Evolutionary conservation across 53 echinoderm and acorn worm genomes (phyloP).

Genomic region (Pentamera pediparva): DNA sequence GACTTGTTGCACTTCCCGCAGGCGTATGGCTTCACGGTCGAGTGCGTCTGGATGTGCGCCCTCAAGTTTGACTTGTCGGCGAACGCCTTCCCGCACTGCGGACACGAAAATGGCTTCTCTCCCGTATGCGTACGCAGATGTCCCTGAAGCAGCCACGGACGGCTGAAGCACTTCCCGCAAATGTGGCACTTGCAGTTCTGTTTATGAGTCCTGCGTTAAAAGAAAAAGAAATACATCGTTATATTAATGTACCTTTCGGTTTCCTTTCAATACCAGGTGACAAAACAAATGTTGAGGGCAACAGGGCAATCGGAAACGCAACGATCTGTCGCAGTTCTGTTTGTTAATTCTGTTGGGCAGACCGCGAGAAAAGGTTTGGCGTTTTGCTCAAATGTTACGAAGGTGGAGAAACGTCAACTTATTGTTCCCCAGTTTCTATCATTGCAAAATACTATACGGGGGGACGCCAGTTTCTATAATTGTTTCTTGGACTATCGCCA

Average conservation of each 20-base stretch:
- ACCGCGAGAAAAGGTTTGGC: too few relatives aligned
- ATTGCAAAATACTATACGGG: too few relatives aligned
- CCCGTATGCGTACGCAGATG: constrained; percentile 98
- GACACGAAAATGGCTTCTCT: constrained; percentile 89
- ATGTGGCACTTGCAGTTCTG: constrained; percentile 91
- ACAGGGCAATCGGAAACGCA: too few relatives aligned
- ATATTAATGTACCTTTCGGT: neutral
- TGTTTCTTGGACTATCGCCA: too few relatives aligned
- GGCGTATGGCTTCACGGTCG: constrained; percentile 91
- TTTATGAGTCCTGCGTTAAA: constrained; percentile 75
- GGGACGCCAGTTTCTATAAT: too few relatives aligned
- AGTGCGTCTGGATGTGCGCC: constrained; percentile 94
- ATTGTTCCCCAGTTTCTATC: too few relatives aligned
- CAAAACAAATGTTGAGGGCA: neutral
- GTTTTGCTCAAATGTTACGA: too few relatives aligned
- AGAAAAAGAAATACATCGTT: neutral
- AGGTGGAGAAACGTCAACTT: too few relatives aligned
- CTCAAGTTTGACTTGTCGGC: constrained; percentile 98
- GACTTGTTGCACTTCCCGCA: constrained; percentile 92
- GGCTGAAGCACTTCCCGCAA: constrained; percentile 96
- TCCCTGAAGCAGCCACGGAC: constrained; percentile 96
- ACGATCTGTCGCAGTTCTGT: neutral
- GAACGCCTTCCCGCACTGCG: constrained; percentile 92
- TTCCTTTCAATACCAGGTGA: neutral
- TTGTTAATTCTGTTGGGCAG: neutral